A percentile compares a stretch with the other conserved stretches of the same genome.
These are phyloP conservation scores for Drosophila koepferae DNA, from an alignment of 2,888 invertebrate species.

Conservation along the genomic window DNA sequence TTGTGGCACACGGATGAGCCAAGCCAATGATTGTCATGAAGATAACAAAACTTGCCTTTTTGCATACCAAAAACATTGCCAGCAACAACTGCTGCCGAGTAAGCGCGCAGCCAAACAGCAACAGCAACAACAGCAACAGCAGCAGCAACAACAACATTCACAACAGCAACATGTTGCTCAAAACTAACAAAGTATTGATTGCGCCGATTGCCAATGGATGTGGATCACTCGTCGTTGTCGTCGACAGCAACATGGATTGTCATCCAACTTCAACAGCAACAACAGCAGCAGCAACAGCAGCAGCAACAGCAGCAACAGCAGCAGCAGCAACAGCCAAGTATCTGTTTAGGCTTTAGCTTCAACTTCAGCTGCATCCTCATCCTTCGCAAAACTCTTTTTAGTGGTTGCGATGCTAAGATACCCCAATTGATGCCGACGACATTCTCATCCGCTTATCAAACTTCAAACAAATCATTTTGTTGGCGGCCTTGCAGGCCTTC, in stretches of 20 bases:
- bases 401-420: slow-evolving; percentile 61
- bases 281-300: neutral
- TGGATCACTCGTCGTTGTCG: slow-evolving; percentile 75
- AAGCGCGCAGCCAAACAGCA: slow-evolving; percentile 23
- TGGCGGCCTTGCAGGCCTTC: slow-evolving; percentile 61
- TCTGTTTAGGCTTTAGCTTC: slow-evolving; percentile 5
- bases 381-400: slow-evolving; percentile 72
- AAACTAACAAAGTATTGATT: slow-evolving; percentile 80
- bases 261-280: slow-evolving; percentile 56
- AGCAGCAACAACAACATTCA: slow-evolving; percentile 47
- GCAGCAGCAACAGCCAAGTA: slow-evolving; percentile 19
- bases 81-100: slow-evolving; percentile 42
- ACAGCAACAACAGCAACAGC: slow-evolving; percentile 37
- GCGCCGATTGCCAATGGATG: slow-evolving; percentile 77
- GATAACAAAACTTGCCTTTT: slow-evolving; percentile 82
- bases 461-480: slow-evolving; percentile 77
- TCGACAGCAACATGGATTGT: slow-evolving; percentile 77
- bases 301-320: neutral
- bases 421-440: slow-evolving; percentile 65
- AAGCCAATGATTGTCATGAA: slow-evolving; percentile 76
- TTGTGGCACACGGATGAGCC: slow-evolving; percentile 79
- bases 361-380: slow-evolving; percentile 54
- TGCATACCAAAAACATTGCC: slow-evolving; percentile 78
- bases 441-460: slow-evolving; percentile 83
- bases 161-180: slow-evolving; percentile 75